Base-by-base conservation (phyloP, 2,888 invertebrate species). In the Sussaba pulchella region DNA sequence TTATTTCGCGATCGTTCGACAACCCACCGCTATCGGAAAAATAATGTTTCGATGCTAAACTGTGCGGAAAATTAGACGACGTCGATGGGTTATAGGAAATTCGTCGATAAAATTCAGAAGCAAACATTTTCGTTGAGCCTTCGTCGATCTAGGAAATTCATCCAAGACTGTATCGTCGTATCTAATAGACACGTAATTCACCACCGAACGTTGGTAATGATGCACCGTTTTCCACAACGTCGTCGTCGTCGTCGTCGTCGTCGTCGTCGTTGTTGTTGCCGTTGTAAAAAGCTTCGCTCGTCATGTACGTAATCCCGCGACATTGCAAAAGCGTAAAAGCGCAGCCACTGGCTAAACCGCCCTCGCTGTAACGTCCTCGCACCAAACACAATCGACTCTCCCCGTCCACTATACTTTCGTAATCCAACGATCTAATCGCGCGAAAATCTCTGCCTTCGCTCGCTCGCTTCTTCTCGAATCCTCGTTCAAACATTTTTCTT, bases 361-460 rank as follows among this genome's bases (percentile, higher is more conserved):
- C 66, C 66, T 66, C 72, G 43, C 67, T 43, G 70, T 64, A 77
- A 19, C 72, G 76, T 67, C 41, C 52, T 24, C 59, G 45, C 57
- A 63, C 63, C 71, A 61, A 82, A 78, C 76, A 82, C 78, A 81
- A 84, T 82, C 82, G 82, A 79, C 74, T 69, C 61, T n/a, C n/a
- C n/a, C 71, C 67, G 41, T 50, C 71, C 82, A 80, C 83, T 85
- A 80, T 84, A 84, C 84, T 84, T 82, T 84, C 82, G 85, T 84
- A 84, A 87, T 88, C 86, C 83, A 24, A 14, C 78, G 73, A 88
- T 88, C 85, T 85, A 85, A 87, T 87, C 87, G 82, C 45, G 72
- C 76, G 67, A 70, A 31, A 84, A 82, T 77, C 80, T 84, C 74
- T 41, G 52, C 54, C 71, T 78, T 69, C 70, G 45, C 75, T 66